phyloP scores from a whole-genome alignment of 2,888 invertebrate genomes.

The Mimachlamys varia region DNA sequence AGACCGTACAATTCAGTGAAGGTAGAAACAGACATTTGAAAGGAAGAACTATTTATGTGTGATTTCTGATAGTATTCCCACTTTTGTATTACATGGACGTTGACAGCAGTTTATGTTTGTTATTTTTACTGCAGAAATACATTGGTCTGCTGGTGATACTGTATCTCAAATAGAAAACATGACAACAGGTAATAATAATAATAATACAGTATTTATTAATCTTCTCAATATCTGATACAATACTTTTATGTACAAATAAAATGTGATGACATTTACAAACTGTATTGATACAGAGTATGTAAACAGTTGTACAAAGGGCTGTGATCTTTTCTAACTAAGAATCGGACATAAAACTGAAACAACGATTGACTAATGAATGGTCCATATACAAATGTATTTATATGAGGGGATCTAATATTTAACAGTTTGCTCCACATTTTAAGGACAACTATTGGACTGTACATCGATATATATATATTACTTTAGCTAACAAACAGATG shows the following conservation, averaged over 20 bases:
- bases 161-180: neutral
- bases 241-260: slow-evolving; percentile 31
- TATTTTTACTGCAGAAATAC: too few species aligned
- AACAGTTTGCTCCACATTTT: neutral
- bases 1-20: too few species aligned
- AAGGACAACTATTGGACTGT: neutral
- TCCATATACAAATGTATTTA: neutral
- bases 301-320: slow-evolving; percentile 24
- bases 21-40: too few species aligned
- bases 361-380: neutral
- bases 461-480: slow-evolving; percentile 29
- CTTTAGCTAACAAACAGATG: slow-evolving; percentile 25
- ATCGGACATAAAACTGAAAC: neutral
- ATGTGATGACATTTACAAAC: slow-evolving; percentile 23
- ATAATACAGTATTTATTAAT: slow-evolving; percentile 20
- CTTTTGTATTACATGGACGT: too few species aligned
- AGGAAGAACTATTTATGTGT: too few species aligned
- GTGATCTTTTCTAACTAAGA: neutral
- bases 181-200: neutral
- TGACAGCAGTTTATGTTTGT: too few species aligned
- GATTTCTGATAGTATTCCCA: too few species aligned
- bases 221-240: slow-evolving; percentile 23
- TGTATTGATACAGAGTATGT: slow-evolving; percentile 23
- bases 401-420: neutral
- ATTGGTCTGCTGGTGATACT: neutral